Evolutionary conservation across 2,888 invertebrate genomes (phyloP).

Genomic region (Conomelus anceps): DNA sequence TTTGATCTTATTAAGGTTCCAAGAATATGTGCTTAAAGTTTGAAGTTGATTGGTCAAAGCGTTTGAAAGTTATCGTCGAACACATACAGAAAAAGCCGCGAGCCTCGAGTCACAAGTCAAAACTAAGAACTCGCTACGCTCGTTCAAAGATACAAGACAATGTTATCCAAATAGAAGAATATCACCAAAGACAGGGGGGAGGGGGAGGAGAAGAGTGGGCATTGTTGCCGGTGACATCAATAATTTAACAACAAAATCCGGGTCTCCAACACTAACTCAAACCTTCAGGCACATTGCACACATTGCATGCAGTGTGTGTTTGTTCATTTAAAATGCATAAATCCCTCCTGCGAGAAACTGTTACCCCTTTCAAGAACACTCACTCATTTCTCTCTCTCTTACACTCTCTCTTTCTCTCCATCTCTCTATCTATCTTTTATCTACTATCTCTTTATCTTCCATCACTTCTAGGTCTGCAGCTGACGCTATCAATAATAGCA

Average conservation of each 20-base stretch:
- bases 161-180: neutral
- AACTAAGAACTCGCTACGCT: too few species aligned
- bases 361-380: neutral
- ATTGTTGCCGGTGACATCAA: neutral
- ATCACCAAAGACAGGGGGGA: too few species aligned
- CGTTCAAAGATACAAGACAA: neutral
- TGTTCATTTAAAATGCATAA: neutral
- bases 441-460: neutral
- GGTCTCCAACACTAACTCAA: neutral
- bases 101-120: too few species aligned
- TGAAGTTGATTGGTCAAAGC: too few species aligned
- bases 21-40: too few species aligned
- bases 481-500: neutral
- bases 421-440: neutral
- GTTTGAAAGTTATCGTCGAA: too few species aligned
- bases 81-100: too few species aligned
- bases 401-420: neutral
- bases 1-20: too few species aligned
- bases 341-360: neutral
- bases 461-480: neutral
- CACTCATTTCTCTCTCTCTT: conserved; percentile 9
- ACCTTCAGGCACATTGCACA: neutral
- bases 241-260: neutral
- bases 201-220: neutral
- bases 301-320: neutral